Percentiles rank a stretch among this genome's conserved stretches.
Conservation (phyloP, 1,140 invertebrate genomes). For the Pararge aegeria region DNA sequence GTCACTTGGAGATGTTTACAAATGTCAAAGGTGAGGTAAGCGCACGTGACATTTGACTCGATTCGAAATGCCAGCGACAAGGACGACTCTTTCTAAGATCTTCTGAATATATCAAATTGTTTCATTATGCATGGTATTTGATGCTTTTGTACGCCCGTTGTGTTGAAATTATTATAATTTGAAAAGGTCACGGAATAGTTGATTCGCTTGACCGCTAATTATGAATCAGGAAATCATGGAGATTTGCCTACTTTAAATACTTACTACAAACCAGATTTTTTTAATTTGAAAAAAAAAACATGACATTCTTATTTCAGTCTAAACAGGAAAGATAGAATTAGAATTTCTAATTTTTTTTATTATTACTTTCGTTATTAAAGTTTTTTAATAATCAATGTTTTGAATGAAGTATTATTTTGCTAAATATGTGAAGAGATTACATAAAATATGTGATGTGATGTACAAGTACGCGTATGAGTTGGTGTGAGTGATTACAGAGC, state of each 20-base stretch:
- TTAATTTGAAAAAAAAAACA: background rate
- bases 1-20: slow-evolving; percentile 51
- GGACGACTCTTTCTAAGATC: slow-evolving; percentile 77
- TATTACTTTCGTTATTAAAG: background rate
- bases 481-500: slow-evolving; percentile 24
- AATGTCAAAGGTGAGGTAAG: slow-evolving; percentile 73
- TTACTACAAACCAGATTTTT: slow-evolving; percentile 27
- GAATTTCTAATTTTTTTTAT: background rate
- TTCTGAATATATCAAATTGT: slow-evolving; percentile 64
- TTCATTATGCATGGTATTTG: slow-evolving; percentile 74
- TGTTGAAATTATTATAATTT: slow-evolving; percentile 73
- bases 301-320: background rate
- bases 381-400: background rate
- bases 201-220: slow-evolving; percentile 63
- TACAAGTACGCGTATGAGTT: slow-evolving; percentile 32
- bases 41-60: slow-evolving; percentile 74
- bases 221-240: slow-evolving; percentile 52
- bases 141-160: slow-evolving; percentile 55
- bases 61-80: slow-evolving; percentile 75
- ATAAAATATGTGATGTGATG: background rate
- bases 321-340: background rate
- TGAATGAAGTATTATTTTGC: background rate
- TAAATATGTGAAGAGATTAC: background rate
- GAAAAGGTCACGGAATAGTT: slow-evolving; percentile 67
- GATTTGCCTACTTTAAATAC: slow-evolving; percentile 42